Percentiles rank a stretch among this genome's conserved stretches.
These are phyloP conservation scores for Columba guinea DNA, from an alignment of 2,797 vertebrate species.

Conservation along the genomic window DNA sequence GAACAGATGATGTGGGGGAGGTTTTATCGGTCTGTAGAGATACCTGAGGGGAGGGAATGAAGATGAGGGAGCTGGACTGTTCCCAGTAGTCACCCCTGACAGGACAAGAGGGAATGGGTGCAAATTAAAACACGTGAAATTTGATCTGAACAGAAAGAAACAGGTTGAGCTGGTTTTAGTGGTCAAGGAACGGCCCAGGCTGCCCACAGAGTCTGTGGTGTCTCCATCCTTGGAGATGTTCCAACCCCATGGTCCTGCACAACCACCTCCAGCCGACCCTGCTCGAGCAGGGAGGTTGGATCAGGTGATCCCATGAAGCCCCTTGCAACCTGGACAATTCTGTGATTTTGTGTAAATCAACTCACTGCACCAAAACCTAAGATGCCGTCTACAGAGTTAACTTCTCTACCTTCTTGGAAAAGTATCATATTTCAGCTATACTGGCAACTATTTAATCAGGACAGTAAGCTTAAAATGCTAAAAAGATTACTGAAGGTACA, in stretches of 20 bases:
- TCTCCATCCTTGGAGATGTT: neutral
- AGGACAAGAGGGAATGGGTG: neutral
- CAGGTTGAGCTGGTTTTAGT: neutral
- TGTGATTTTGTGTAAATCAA: neutral
- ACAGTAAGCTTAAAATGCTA: neutral
- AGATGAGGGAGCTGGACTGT: neutral
- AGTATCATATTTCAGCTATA: neutral
- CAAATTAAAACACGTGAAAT: neutral
- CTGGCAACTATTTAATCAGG: neutral
- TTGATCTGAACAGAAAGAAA: neutral
- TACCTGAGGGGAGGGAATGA: neutral
- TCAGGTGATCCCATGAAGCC: neutral
- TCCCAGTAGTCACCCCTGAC: neutral
- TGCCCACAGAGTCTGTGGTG: neutral
- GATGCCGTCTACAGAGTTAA: neutral
- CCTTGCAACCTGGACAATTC: neutral
- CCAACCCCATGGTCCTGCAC: neutral
- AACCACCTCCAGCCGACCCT: neutral
- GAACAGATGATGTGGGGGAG: accelerated
- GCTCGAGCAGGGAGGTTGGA: accelerated
- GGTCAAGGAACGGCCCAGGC: neutral
- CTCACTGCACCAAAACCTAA: neutral
- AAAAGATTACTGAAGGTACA: neutral
- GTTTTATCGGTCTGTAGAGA: neutral
- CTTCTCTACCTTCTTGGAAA: neutral